Evolutionary conservation across 2,113 vertebrate species (phyloP).

Genomic region (Rousettus leschenaultii): DNA sequence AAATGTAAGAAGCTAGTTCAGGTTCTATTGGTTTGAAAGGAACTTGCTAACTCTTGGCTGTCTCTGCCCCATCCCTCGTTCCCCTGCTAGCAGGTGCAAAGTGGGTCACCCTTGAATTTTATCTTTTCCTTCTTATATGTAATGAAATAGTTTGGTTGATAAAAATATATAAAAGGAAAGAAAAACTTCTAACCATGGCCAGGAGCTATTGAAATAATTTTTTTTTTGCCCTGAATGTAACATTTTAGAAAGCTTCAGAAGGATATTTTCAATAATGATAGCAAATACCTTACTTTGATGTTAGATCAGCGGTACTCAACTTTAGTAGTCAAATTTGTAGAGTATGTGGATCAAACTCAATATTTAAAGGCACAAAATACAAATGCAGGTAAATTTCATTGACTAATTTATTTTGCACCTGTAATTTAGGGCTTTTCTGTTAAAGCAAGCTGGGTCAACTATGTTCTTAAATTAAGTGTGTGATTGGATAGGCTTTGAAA

Average conservation of each 20-base stretch:
- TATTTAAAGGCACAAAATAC: background rate
- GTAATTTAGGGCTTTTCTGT: background rate
- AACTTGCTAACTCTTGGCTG: background rate
- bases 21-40: background rate
- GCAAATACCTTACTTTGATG: background rate
- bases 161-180: background rate
- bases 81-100: background rate
- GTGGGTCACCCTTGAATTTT: background rate
- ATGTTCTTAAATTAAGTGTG: background rate
- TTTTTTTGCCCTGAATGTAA: background rate
- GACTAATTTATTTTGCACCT: background rate
- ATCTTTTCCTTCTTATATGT: background rate
- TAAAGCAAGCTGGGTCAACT: background rate
- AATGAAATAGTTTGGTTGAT: background rate
- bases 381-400: background rate
- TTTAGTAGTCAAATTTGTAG: background rate
- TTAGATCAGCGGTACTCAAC: background rate
- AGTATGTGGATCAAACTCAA: background rate
- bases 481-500: background rate
- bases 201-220: background rate
- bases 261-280: background rate
- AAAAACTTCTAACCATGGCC: background rate
- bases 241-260: conserved; percentile 13
- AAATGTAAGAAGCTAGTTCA: background rate
- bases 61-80: background rate